Percentiles rank a stretch among this genome's conserved stretches.
These are phyloP conservation scores for Rhagophthalmus giganteus DNA, from an alignment of 2,888 invertebrate species.

Conservation along the genomic window DNA sequence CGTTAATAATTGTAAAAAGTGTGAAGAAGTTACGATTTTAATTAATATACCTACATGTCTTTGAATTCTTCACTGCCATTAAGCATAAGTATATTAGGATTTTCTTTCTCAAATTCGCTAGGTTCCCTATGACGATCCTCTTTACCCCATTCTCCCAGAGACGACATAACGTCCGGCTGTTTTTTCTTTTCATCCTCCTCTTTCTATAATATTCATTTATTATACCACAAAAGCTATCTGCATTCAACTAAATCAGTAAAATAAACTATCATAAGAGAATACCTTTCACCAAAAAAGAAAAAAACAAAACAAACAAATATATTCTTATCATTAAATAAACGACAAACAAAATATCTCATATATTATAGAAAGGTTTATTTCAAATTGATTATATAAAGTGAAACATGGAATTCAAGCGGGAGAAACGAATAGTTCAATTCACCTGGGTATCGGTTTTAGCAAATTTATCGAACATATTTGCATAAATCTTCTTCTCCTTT, in stretches of 20 bases:
- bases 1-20: too few species aligned
- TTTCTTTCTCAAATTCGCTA: slow-evolving; percentile 76
- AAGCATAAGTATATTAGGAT: slow-evolving; percentile 75
- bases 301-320: slow-evolving; percentile 4
- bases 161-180: slow-evolving; percentile 73
- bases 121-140: slow-evolving; percentile 71
- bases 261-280: not conserved
- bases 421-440: slow-evolving; percentile 52
- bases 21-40: too few species aligned
- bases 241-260: too few species aligned
- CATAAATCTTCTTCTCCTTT: slow-evolving; percentile 85
- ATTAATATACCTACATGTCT: slow-evolving; percentile 64
- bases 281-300: slow-evolving; percentile 1
- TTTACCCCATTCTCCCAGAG: slow-evolving; percentile 73
- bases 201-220: slow-evolving; percentile 57
- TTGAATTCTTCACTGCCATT: slow-evolving; percentile 75
- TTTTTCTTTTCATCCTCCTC: slow-evolving; percentile 70
- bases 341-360: slow-evolving; percentile 10
- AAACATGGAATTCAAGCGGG: too few species aligned
- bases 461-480: slow-evolving; percentile 95
- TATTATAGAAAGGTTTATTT: too few species aligned
- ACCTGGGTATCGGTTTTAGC: slow-evolving; percentile 79
- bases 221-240: not conserved
- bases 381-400: too few species aligned
- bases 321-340: too few species aligned